phyloP scores from a whole-genome alignment of 1,140 invertebrate genomes.

The Tetragnatha versicolor region DNA sequence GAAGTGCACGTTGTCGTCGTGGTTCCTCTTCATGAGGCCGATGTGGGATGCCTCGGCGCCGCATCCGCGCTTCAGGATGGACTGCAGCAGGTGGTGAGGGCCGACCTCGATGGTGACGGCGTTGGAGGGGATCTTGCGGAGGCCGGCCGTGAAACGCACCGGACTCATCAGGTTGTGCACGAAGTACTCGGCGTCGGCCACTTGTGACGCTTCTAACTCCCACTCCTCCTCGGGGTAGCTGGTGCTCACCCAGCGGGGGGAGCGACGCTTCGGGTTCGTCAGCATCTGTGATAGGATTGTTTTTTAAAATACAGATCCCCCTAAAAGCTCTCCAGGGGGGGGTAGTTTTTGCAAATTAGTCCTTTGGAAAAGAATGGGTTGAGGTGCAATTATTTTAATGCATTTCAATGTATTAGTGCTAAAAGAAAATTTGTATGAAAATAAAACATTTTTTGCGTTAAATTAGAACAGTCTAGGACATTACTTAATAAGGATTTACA shows the following conservation, averaged over 20 bases:
- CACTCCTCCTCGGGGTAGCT: constrained; percentile 88
- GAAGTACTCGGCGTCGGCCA: constrained; percentile 90
- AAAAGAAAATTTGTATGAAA: too few species aligned
- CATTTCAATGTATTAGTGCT: too few species aligned
- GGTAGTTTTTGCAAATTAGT: too few species aligned
- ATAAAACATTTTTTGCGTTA: too few species aligned
- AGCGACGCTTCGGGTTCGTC: constrained; percentile 77
- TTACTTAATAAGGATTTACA: too few species aligned
- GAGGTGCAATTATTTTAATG: too few species aligned
- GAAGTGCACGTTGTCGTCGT: constrained; percentile 73
- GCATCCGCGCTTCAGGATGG: constrained; percentile 81
- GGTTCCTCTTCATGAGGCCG: constrained; percentile 77
- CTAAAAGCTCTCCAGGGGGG: too few species aligned
- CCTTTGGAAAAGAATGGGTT: too few species aligned
- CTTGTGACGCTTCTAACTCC: constrained; percentile 76
- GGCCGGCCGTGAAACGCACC: constrained; percentile 75
- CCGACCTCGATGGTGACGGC: constrained; percentile 92
- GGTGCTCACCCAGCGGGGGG: constrained; percentile 85
- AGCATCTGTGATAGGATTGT: constrained; percentile 78
- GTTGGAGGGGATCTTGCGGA: constrained; percentile 83
- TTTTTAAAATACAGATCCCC: too few species aligned
- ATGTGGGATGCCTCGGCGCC: constrained; percentile 71
- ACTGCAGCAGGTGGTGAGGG: constrained; percentile 87
- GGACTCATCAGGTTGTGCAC: constrained; percentile 91
- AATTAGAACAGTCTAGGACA: too few species aligned